phyloP scores from a whole-genome alignment of 1,140 invertebrate genomes.

The Amphibalanus amphitrite region DNA sequence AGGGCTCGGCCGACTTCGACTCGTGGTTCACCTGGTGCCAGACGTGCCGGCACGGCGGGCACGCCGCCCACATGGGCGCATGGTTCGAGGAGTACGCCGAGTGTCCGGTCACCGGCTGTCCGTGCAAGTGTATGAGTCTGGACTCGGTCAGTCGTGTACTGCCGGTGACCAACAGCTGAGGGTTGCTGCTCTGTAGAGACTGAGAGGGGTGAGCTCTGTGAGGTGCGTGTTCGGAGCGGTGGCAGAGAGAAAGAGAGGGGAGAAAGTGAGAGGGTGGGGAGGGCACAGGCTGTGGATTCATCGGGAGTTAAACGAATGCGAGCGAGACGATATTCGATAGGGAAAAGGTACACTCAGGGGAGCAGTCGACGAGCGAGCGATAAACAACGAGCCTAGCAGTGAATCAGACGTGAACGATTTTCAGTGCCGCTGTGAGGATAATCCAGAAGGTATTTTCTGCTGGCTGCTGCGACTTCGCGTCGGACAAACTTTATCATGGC shows the following conservation, averaged over 20 bases:
- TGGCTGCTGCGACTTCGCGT: too few relatives aligned
- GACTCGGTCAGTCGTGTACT: slow-evolving; percentile 33
- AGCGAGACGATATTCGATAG: too few relatives aligned
- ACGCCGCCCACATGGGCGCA: slow-evolving; percentile 68
- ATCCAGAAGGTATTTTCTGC: too few relatives aligned
- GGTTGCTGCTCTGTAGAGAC: too few relatives aligned
- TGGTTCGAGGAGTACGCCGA: slow-evolving; percentile 61
- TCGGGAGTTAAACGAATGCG: too few relatives aligned
- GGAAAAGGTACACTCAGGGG: too few relatives aligned
- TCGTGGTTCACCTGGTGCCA: slow-evolving; percentile 97
- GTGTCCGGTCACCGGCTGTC: slow-evolving; percentile 11
- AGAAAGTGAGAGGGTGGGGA: background rate
- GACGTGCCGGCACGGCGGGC: slow-evolving; percentile 84
- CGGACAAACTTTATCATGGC: too few relatives aligned
- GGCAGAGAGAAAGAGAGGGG: background rate
- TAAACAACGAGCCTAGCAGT: too few relatives aligned
- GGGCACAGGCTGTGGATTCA: background rate
- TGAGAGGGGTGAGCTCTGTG: too few relatives aligned
- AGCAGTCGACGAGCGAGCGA: too few relatives aligned
- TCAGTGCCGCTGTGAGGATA: too few relatives aligned
- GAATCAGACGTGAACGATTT: too few relatives aligned
- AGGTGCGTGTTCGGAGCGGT: background rate
- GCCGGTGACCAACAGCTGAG: background rate
- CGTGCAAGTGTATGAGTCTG: slow-evolving; percentile 70
- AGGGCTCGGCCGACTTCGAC: slow-evolving; percentile 27